These are phyloP conservation scores for Trichomycterus rosablanca DNA, from an alignment of 2,113 vertebrate species.

Conservation along the genomic window DNA sequence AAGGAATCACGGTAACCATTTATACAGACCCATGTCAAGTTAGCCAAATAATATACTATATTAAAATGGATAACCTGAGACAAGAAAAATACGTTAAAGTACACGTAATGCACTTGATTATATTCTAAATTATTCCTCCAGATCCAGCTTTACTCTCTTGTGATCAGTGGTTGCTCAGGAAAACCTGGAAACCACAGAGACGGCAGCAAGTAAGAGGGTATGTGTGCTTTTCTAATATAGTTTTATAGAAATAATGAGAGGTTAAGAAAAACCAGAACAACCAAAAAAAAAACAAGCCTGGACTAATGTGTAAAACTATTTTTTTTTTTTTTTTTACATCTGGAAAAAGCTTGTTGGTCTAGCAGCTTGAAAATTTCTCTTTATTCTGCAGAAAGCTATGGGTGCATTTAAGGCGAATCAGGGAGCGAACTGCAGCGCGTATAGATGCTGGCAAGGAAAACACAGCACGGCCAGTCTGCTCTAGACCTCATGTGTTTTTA, in stretches of 20 bases:
- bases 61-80: too few relatives aligned
- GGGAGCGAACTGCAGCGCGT: neutral
- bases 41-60: too few relatives aligned
- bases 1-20: slow-evolving; percentile 6
- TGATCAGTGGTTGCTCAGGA: slow-evolving; percentile 34
- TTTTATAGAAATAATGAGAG: neutral
- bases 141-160: slow-evolving; percentile 33
- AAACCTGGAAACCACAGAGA: slow-evolving; percentile 22
- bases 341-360: neutral
- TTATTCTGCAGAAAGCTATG: slow-evolving; percentile 23
- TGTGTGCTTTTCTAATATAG: neutral
- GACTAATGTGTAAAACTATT: too few relatives aligned
- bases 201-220: slow-evolving; percentile 8
- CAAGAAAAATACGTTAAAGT: too few relatives aligned
- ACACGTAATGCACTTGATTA: too few relatives aligned
- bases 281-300: too few relatives aligned
- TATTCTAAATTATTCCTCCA: neutral
- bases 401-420: slow-evolving; percentile 22
- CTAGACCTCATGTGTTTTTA: slow-evolving; percentile 37
- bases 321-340: too few relatives aligned
- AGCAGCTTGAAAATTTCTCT: neutral
- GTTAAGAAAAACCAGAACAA: neutral
- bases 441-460: neutral
- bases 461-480: neutral
- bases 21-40: too few relatives aligned